Evolutionary conservation across 2,888 invertebrate genomes (phyloP).

Genomic region (Resseliella maxima): DNA sequence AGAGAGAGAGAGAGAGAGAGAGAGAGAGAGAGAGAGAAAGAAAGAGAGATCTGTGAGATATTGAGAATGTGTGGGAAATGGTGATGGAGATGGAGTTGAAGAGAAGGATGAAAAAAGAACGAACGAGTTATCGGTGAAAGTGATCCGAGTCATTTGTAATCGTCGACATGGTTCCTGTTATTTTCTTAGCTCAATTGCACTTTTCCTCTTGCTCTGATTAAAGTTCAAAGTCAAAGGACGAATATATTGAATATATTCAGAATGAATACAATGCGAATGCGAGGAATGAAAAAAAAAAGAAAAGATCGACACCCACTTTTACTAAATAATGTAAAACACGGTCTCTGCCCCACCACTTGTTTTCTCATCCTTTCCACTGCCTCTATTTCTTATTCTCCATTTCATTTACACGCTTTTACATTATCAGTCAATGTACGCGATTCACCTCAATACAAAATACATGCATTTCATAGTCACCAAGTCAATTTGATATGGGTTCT

Average conservation of each 20-base stretch:
- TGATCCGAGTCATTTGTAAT: neutral
- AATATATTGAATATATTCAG: slow-evolving; percentile 10
- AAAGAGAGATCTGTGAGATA: too few species aligned
- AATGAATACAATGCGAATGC: neutral
- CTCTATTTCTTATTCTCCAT: too few species aligned
- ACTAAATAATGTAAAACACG: neutral
- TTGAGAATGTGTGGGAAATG: too few species aligned
- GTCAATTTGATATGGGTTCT: slow-evolving; percentile 34
- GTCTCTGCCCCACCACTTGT: neutral
- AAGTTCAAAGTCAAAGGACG: slow-evolving; percentile 9
- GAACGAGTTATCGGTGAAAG: neutral
- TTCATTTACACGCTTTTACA: too few species aligned
- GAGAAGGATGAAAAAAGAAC: too few species aligned
- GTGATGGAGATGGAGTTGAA: too few species aligned
- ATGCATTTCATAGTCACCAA: neutral
- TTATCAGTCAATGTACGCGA: slow-evolving; percentile 25
- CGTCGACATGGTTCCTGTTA: neutral
- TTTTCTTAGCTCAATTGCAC: neutral
- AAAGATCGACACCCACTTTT: neutral
- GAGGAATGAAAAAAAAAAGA: neutral
- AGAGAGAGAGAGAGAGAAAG: too few species aligned
- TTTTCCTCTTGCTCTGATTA: neutral
- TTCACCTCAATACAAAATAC: slow-evolving; percentile 28
- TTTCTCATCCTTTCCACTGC: neutral
- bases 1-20: too few species aligned